Base-by-base conservation (phyloP, 2,113 vertebrate species). In the Aptenodytes patagonicus region DNA sequence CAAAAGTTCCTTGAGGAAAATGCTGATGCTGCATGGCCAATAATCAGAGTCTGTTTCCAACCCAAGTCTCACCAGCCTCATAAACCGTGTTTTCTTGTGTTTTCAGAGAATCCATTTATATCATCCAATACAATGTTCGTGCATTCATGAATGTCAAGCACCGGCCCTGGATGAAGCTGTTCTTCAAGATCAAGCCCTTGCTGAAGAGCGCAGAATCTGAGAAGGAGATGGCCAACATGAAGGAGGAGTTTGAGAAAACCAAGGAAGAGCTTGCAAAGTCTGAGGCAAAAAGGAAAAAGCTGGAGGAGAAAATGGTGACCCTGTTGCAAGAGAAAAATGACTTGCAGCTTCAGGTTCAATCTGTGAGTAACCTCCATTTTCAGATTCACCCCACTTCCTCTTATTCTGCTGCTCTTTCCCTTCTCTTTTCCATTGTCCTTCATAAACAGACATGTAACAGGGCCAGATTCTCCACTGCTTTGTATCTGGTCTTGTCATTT, bases 141-240 rank as follows among this genome's bases (percentile, higher is more conserved):
- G 36, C 98, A 62, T 97, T 96, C 71, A 95, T 97, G 96, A 95
- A 92, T 0, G 86, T 95, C 6, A 97, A 92, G 38, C 98, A 98
- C 87, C 98, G 98, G 98, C 98, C 98, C 57, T 98, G 98, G 98
- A 98, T 98, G 98, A 98, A 98, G 52, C 5, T 98, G 28, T 98
- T 31, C 81, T 98, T 98, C 93, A 98, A 98, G 88, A 98, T 98
- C 46, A 98, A 98, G 71, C 98, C 98, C 24, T 76, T 98, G 71
- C 94, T 98, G 38, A 99, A 98, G 98, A 99, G 98, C 5, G 99
- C 99, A 1, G 99, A 99, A 92, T 99, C 98, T 1, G 99, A 99
- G 90, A 99, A 96, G 55, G 94, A 96, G 1, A 92, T 96, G 2
- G 95, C 94, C 42, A 96, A 89, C 76, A 95, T 96, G 99, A 99